Percentiles rank a stretch among this genome's conserved stretches.
These are phyloP conservation scores for Heliconius hermathena DNA, from an alignment of 1,140 invertebrate species.

Conservation along the genomic window DNA sequence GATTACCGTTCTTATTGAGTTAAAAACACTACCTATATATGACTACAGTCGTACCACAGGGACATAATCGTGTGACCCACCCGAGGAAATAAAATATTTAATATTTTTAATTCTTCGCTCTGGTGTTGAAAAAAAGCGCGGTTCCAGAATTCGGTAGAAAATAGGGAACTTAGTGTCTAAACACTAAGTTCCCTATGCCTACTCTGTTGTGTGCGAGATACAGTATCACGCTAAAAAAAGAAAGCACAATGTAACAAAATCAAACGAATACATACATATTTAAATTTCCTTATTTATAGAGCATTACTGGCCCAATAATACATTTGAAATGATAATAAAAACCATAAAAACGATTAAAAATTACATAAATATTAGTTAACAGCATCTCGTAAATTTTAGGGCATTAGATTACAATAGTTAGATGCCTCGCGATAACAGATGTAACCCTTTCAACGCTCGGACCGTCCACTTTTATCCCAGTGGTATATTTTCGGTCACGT, in stretches of 20 bases:
- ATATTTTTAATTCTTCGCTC: too few relatives aligned
- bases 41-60: too few relatives aligned
- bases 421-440: slow-evolving; percentile 45
- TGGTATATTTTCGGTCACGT: slow-evolving; percentile 58
- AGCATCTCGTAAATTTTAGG: slow-evolving; percentile 20
- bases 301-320: background rate
- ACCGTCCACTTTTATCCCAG: slow-evolving; percentile 51
- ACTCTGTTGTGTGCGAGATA: too few relatives aligned
- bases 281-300: background rate
- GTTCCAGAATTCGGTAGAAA: too few relatives aligned
- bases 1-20: too few relatives aligned
- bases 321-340: slow-evolving; percentile 11
- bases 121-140: too few relatives aligned
- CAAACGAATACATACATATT: background rate
- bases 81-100: too few relatives aligned
- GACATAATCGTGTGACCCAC: too few relatives aligned
- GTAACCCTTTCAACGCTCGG: slow-evolving; percentile 47
- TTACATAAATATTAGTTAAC: slow-evolving; percentile 17
- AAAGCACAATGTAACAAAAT: background rate
- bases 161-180: too few relatives aligned
- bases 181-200: too few relatives aligned
- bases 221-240: background rate
- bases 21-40: too few relatives aligned
- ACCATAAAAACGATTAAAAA: slow-evolving; percentile 16
- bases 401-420: slow-evolving; percentile 19